These are phyloP conservation scores for Drosophila quadrilineata DNA, from an alignment of 1,140 invertebrate species.

Conservation along the genomic window DNA sequence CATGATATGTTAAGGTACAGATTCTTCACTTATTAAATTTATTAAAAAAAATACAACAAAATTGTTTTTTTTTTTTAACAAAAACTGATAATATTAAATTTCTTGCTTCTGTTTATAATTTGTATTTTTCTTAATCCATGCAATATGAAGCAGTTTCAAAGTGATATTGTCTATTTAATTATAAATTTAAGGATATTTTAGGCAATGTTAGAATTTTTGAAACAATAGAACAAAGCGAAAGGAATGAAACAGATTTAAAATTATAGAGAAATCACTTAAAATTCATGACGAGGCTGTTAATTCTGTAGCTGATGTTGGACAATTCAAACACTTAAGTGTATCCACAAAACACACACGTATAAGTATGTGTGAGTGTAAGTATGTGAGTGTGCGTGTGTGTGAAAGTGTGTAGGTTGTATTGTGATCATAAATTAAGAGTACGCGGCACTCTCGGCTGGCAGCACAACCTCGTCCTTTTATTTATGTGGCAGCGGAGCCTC, in stretches of 20 bases:
- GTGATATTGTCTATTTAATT: no score
- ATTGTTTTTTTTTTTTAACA: no score
- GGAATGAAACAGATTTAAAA: slow-evolving; percentile 25
- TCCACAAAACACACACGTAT: slow-evolving; percentile 22
- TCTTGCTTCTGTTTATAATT: no score
- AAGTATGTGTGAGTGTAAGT: slow-evolving; percentile 11
- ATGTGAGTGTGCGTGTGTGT: slow-evolving; percentile 15
- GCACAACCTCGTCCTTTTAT: slow-evolving; percentile 54
- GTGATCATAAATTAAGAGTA: slow-evolving; percentile 67
- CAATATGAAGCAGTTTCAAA: no score
- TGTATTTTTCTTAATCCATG: no score
- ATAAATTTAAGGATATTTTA: no score
- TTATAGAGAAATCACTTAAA: slow-evolving; percentile 50
- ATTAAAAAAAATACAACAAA: no score
- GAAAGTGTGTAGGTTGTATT: slow-evolving; percentile 18
- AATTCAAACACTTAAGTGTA: slow-evolving; percentile 60
- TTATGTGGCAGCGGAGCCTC: slow-evolving; percentile 45
- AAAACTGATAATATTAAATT: no score
- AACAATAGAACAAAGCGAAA: slow-evolving; percentile 20
- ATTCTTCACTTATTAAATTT: slow-evolving; percentile 2
- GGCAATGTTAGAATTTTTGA: slow-evolving; percentile 23
- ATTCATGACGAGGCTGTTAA: slow-evolving; percentile 61
- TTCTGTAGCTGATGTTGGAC: slow-evolving; percentile 35
- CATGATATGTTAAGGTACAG: no score
- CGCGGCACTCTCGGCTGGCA: slow-evolving; percentile 34